Conservation (phyloP, 2,797 vertebrate species). For the Melanotaenia maccullochi region DNA sequence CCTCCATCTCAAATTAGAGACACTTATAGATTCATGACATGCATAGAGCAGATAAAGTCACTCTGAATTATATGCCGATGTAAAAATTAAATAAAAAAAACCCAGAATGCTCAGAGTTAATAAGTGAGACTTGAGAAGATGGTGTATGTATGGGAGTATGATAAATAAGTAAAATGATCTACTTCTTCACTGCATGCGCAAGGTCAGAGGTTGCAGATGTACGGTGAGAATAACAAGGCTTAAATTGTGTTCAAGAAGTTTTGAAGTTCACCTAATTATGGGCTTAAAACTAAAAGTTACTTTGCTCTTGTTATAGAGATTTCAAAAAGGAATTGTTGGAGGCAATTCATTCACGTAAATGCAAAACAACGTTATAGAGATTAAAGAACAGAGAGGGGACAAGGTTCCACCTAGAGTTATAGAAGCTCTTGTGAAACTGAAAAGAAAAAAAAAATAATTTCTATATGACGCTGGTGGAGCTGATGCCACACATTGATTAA, state of each 20-base stretch:
- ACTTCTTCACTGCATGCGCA: conserved; percentile 7
- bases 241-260: not conserved
- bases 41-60: conserved; percentile 42
- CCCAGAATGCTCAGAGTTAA: conserved; percentile 46
- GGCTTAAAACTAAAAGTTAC: not conserved
- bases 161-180: conserved; percentile 8
- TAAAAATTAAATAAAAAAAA: conserved; percentile 24
- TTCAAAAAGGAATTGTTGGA: no score
- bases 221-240: not conserved
- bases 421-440: no score
- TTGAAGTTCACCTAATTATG: conserved; percentile 11
- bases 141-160: conserved; percentile 28
- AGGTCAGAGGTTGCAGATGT: conserved; percentile 1
- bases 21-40: conserved; percentile 76
- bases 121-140: conserved; percentile 38
- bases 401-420: no score
- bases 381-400: not conserved
- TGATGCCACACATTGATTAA: no score
- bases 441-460: no score
- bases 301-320: no score
- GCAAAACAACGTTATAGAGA: not conserved
- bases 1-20: conserved; percentile 61
- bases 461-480: no score
- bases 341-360: not conserved
- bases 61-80: conserved; percentile 44